Percentiles rank a stretch among this genome's conserved stretches.
phyloP scores from a whole-genome alignment of 2,113 vertebrate species.

The Urocitellus parryii region DNA sequence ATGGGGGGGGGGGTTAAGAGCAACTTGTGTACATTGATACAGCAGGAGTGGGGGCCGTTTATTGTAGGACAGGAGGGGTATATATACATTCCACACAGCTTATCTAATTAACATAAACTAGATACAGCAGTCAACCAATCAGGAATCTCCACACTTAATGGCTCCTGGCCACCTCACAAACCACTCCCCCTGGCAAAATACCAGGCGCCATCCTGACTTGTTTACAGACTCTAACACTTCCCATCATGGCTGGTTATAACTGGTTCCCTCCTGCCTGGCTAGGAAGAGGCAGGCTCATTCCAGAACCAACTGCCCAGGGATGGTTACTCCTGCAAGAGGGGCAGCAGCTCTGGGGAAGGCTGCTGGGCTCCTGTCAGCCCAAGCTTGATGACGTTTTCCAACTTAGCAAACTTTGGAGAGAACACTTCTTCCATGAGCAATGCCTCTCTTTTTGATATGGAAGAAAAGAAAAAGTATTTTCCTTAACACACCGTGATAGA shows the following conservation, averaged over 20 bases:
- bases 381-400: background rate
- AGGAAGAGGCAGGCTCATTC: background rate
- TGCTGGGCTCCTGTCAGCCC: background rate
- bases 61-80: no score
- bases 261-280: background rate
- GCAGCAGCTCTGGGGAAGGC: slow-evolving; percentile 51
- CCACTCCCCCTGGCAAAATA: no score
- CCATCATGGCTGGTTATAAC: slow-evolving; percentile 8
- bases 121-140: no score
- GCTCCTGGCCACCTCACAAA: no score
- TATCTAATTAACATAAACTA: no score
- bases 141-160: no score
- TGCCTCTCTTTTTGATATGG: background rate
- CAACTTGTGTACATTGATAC: no score
- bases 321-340: background rate
- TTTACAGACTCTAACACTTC: background rate
- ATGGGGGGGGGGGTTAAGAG: no score
- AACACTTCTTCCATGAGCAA: background rate
- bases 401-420: background rate
- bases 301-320: slow-evolving; percentile 12
- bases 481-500: background rate
- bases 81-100: no score
- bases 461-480: background rate
- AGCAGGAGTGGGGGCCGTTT: no score
- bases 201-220: no score